These are phyloP conservation scores for Drosophila lacicola DNA, from an alignment of 2,888 invertebrate species.

Conservation along the genomic window DNA sequence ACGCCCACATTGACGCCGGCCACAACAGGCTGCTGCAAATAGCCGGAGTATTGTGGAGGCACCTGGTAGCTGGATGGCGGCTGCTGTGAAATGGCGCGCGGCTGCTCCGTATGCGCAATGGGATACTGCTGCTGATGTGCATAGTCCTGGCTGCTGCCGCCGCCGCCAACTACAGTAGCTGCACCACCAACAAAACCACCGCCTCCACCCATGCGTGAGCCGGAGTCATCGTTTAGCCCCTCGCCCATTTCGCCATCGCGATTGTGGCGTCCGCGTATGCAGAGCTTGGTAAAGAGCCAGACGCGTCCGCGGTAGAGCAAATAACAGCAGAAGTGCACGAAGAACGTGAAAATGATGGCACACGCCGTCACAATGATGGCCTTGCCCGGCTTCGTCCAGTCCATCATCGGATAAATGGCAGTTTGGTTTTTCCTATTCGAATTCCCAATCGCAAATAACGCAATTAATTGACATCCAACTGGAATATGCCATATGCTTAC, in stretches of 20 bases:
- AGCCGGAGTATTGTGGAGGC: conserved; percentile 82
- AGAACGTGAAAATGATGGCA: conserved; percentile 87
- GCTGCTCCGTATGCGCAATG: conserved; percentile 81
- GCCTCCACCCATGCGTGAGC: conserved; percentile 81
- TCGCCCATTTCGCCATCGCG: conserved; percentile 84
- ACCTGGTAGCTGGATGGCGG: conserved; percentile 76
- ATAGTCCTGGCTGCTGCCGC: conserved; percentile 82
- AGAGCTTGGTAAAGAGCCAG: conserved; percentile 85
- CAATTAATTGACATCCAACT: not conserved
- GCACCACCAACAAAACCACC: conserved; percentile 55
- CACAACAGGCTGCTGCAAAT: conserved; percentile 82
- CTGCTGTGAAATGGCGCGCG: conserved; percentile 69
- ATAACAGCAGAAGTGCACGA: conserved; percentile 88
- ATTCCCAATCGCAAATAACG: conserved; percentile 42
- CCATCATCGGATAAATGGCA: conserved; percentile 91
- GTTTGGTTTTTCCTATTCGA: conserved; percentile 86
- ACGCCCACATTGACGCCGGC: conserved; percentile 83
- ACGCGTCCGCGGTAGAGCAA: conserved; percentile 86
- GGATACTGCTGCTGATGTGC: conserved; percentile 84
- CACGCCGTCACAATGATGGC: conserved; percentile 87
- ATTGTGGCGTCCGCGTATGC: conserved; percentile 84
- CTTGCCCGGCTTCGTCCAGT: conserved; percentile 89
- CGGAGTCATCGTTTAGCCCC: conserved; percentile 83
- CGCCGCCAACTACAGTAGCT: conserved; percentile 63
- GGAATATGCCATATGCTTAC: conserved; percentile 82